A percentile compares a stretch with the other conserved stretches of the same genome.
These are phyloP conservation scores for Oxyruncus cristatus DNA, from an alignment of 2,113 vertebrate genomes.

Conservation along the genomic window DNA sequence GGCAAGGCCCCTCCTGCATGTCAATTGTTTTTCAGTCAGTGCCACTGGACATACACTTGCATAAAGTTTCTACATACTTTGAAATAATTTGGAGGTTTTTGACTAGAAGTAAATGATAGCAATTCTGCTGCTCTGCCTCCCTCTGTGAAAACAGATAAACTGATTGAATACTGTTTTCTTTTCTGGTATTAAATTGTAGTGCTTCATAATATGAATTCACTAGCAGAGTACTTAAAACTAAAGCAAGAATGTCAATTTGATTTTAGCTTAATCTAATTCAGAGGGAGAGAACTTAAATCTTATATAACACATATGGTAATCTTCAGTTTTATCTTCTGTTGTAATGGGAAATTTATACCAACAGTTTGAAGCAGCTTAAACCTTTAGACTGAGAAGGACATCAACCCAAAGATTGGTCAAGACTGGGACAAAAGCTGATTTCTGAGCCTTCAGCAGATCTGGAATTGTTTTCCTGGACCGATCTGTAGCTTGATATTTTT, in stretches of 20 bases:
- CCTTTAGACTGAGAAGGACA: neutral
- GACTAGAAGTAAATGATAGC: neutral
- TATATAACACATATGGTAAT: neutral
- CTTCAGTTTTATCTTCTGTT: neutral
- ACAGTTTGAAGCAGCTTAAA: slow-evolving; percentile 7
- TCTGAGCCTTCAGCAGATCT: neutral
- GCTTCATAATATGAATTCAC: neutral
- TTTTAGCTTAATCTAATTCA: slow-evolving; percentile 29
- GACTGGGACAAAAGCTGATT: neutral
- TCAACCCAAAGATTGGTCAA: neutral
- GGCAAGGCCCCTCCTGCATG: neutral
- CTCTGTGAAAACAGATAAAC: neutral
- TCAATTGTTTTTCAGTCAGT: neutral
- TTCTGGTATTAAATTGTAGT: neutral
- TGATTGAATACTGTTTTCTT: neutral
- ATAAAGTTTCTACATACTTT: neutral
- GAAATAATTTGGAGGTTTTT: neutral
- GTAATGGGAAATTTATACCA: neutral
- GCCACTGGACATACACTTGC: neutral
- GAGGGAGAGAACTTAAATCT: neutral
- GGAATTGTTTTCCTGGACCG: neutral
- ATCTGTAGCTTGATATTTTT: neutral
- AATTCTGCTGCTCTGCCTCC: neutral
- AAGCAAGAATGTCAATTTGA: neutral
- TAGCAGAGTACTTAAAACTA: neutral